Evolutionary conservation across 37 sponge, comb jelly and placozoan species (phyloP).

Genomic region (Aplysina aerophoba): DNA sequence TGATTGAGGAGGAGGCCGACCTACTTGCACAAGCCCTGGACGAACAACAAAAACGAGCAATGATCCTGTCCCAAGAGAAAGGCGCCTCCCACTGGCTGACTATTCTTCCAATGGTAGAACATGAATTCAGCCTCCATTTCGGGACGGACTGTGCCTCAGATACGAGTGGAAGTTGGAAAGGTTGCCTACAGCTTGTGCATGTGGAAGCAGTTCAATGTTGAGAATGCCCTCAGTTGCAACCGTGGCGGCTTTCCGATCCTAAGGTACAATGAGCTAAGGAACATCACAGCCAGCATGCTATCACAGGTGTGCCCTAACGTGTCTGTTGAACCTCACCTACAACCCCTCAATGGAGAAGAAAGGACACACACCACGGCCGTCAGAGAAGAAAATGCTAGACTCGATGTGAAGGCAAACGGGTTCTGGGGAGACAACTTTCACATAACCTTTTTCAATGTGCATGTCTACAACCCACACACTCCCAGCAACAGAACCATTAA

Average conservation of each 20-base stretch:
- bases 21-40: neutral
- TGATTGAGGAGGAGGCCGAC: neutral
- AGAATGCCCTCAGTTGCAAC: slow-evolving; percentile 27
- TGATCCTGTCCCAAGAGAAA: slow-evolving; percentile 14
- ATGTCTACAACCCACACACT: slow-evolving; percentile 22
- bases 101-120: slow-evolving; percentile 15
- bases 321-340: neutral
- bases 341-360: slow-evolving; percentile 15
- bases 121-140: slow-evolving; percentile 22
- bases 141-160: slow-evolving; percentile 7
- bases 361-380: slow-evolving; percentile 13
- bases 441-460: slow-evolving; percentile 12
- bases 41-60: neutral
- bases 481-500: slow-evolving; percentile 23
- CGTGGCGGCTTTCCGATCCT: slow-evolving; percentile 6
- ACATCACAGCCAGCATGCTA: neutral
- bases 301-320: slow-evolving; percentile 9
- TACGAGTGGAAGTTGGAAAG: slow-evolving; percentile 17
- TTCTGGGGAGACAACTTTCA: slow-evolving; percentile 33
- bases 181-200: neutral
- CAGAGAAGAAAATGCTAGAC: slow-evolving; percentile 31
- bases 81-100: slow-evolving; percentile 30
- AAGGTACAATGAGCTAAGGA: slow-evolving; percentile 1
- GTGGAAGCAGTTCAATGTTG: neutral
- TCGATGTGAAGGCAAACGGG: slow-evolving; percentile 22